Evolutionary conservation across 1,140 invertebrate species (phyloP).

Genomic region (Lordiphosa stackelbergi): DNA sequence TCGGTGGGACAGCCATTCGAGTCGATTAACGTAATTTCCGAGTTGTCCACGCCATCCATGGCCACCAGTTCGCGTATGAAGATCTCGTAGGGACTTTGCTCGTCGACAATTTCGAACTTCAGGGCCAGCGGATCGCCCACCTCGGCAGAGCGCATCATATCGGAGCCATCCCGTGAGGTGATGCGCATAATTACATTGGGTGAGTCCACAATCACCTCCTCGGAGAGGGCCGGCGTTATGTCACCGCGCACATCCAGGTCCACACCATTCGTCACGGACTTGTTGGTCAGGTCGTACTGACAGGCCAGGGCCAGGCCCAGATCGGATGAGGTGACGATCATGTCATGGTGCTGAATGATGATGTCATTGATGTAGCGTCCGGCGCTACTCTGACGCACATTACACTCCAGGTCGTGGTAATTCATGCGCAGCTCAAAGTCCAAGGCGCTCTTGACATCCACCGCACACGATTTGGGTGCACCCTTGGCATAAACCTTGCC

Average conservation of each 20-base stretch:
- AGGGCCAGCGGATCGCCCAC: conserved; percentile 93
- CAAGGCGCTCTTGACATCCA: conserved; percentile 89
- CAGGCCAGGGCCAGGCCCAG: conserved; percentile 93
- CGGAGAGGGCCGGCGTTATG: conserved; percentile 86
- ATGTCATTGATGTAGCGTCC: conserved; percentile 92
- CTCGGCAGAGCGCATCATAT: conserved; percentile 87
- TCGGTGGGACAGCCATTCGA: conserved; percentile 94
- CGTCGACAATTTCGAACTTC: conserved; percentile 93
- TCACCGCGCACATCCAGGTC: conserved; percentile 92
- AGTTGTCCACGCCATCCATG: conserved; percentile 94
- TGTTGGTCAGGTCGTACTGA: conserved; percentile 95
- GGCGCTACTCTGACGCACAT: conserved; percentile 89
- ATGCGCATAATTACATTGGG: conserved; percentile 98
- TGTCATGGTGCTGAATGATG: conserved; percentile 95
- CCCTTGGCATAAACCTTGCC: conserved; percentile 96
- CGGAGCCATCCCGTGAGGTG: conserved; percentile 85
- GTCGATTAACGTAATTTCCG: conserved; percentile 94
- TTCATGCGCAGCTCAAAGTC: conserved; percentile 93
- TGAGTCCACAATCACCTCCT: conserved; percentile 92
- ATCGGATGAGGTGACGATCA: conserved; percentile 95
- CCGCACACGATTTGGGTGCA: conserved; percentile 92
- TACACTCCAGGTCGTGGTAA: conserved; percentile 94
- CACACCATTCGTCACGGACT: conserved; percentile 94
- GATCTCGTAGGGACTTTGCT: conserved; percentile 94
- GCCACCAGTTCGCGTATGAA: conserved; percentile 95